These are phyloP conservation scores for Adela reaumurella DNA, from an alignment of 2,888 invertebrate genomes.

Conservation along the genomic window DNA sequence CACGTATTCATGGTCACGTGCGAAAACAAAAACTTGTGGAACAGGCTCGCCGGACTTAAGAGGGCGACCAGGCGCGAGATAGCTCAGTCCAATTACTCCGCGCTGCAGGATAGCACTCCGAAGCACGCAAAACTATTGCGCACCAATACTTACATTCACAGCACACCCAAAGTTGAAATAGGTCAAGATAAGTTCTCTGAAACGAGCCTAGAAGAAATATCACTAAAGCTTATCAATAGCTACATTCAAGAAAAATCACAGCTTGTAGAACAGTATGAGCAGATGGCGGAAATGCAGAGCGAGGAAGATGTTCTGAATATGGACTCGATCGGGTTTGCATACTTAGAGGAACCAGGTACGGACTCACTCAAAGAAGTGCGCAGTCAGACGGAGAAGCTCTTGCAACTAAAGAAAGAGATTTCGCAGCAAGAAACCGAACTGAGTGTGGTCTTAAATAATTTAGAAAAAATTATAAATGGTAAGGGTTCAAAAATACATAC, in stretches of 20 bases:
- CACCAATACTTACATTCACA: conserved; percentile 65
- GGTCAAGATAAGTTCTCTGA: conserved; percentile 53
- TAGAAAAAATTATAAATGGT: conserved; percentile 36
- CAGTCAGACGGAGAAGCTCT: conserved; percentile 60
- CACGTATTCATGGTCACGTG: conserved; percentile 77
- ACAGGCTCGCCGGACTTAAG: conserved; percentile 59
- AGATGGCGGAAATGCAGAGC: conserved; percentile 63
- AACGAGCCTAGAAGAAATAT: conserved; percentile 74
- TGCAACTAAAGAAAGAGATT: conserved; percentile 58
- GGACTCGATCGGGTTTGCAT: conserved; percentile 61
- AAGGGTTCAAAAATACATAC: too few species aligned
- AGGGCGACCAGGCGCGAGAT: conserved; percentile 20
- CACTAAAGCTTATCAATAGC: conserved; percentile 65
- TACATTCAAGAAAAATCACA: conserved; percentile 67
- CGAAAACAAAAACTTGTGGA: conserved; percentile 80
- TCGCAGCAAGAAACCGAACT: conserved; percentile 61
- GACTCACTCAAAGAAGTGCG: conserved; percentile 64
- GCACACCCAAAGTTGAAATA: conserved; percentile 56
- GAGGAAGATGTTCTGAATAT: conserved; percentile 49
- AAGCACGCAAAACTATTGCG: conserved; percentile 31
- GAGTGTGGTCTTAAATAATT: conserved; percentile 36
- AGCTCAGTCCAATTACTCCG: not conserved
- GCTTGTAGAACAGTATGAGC: conserved; percentile 63
- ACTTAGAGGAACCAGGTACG: conserved; percentile 57
- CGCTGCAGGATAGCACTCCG: not conserved